Percentiles rank a stretch among this genome's conserved stretches.
phyloP scores from a whole-genome alignment of 2,113 vertebrate species.

The Cyphomyrus discorhynchus region DNA sequence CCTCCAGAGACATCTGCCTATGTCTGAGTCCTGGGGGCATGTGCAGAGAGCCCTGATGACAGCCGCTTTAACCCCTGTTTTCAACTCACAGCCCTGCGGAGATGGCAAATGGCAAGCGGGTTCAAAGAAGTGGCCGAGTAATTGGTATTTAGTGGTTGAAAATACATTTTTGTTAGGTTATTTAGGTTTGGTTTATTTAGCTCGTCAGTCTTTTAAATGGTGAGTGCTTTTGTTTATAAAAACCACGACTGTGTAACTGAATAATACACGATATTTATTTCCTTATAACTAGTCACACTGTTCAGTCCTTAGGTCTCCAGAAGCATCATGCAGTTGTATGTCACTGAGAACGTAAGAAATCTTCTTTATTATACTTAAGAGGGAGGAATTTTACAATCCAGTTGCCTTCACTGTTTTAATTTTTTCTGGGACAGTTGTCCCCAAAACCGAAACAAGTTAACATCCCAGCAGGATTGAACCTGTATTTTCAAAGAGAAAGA shows the following conservation, averaged over 20 bases:
- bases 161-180: not conserved
- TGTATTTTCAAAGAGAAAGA: not conserved
- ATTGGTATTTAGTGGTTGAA: not conserved
- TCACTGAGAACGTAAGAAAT: not conserved
- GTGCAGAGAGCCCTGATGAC: not conserved
- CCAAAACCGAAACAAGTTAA: not conserved
- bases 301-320: not conserved
- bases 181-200: not conserved
- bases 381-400: not conserved
- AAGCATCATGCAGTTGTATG: not conserved
- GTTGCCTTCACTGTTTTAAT: not conserved
- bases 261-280: not conserved
- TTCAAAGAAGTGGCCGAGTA: not conserved
- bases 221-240: not conserved
- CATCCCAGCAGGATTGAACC: not conserved
- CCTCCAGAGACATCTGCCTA: constrained; percentile 11
- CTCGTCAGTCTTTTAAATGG: not conserved
- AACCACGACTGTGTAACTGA: not conserved
- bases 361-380: not conserved
- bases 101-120: not conserved
- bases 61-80: not conserved
- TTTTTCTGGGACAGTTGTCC: not conserved
- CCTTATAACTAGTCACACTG: not conserved
- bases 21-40: not conserved
- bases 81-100: not conserved